Conservation (phyloP, 2,797 vertebrate genomes). For the Mareca penelope region DNA sequence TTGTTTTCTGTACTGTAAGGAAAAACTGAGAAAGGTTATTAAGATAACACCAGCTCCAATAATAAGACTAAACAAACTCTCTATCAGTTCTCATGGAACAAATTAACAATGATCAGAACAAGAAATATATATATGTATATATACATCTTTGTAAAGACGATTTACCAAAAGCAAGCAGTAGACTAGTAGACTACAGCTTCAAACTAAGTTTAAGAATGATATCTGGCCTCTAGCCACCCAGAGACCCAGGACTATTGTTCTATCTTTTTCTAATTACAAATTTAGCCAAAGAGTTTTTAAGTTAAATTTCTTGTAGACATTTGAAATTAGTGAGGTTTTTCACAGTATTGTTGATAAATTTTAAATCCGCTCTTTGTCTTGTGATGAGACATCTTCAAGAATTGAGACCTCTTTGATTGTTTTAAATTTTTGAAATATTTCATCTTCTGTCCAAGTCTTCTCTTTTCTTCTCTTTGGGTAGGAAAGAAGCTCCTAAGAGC, state of each 20-base stretch:
- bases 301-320: neutral
- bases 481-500: neutral
- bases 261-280: neutral
- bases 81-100: neutral
- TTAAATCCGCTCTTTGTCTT: neutral
- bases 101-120: neutral
- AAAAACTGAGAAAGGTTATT: conserved; percentile 14
- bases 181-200: neutral
- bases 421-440: neutral
- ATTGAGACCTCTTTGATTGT: neutral
- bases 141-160: neutral
- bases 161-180: neutral
- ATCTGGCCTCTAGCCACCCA: neutral
- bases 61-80: conserved; percentile 7
- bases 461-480: neutral
- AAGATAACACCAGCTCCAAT: neutral
- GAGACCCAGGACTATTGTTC: neutral
- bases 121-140: neutral
- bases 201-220: neutral
- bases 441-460: neutral
- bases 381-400: neutral
- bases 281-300: neutral
- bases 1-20: conserved; percentile 39
- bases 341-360: neutral
- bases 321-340: neutral